A percentile compares a stretch with the other conserved stretches of the same genome.
Evolutionary conservation across 2,888 invertebrate species (phyloP).

Genomic region (Drosophila anomelani): DNA sequence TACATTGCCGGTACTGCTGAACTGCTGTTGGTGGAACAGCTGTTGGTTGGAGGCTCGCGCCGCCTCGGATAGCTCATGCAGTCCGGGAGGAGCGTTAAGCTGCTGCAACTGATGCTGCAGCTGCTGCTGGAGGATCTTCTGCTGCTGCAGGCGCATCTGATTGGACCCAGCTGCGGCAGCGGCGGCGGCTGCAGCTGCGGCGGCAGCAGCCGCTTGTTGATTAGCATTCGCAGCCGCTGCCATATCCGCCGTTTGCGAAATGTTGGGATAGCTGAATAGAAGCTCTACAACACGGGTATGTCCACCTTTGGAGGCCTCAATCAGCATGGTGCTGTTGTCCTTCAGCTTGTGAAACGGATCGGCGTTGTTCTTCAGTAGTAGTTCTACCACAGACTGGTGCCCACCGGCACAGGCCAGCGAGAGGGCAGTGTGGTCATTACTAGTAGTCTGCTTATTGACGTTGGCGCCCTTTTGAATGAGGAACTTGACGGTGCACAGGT

Average conservation of each 20-base stretch:
- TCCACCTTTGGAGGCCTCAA: slow-evolving; percentile 99
- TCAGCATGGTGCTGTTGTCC: slow-evolving; percentile 99
- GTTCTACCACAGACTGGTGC: slow-evolving; percentile 96
- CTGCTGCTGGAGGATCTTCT: slow-evolving; percentile 84
- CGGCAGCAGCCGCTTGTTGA: slow-evolving; percentile 60
- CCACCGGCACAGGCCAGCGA: slow-evolving; percentile 98
- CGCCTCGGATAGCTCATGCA: slow-evolving; percentile 87
- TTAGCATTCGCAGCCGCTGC: slow-evolving; percentile 74
- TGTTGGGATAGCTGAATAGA: slow-evolving; percentile 96
- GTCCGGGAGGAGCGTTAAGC: slow-evolving; percentile 84
- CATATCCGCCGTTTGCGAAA: slow-evolving; percentile 87
- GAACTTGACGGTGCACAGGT: slow-evolving; percentile 97
- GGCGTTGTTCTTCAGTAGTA: slow-evolving; percentile 95
- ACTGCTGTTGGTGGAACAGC: slow-evolving; percentile 84
- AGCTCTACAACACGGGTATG: slow-evolving; percentile 98
- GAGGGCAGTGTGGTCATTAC: slow-evolving; percentile 98
- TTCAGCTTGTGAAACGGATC: slow-evolving; percentile 98
- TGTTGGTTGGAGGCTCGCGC: slow-evolving; percentile 86
- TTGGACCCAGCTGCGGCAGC: slow-evolving; percentile 67
- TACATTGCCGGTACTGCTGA: slow-evolving; percentile 55
- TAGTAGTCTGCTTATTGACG: slow-evolving; percentile 94
- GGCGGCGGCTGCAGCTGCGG: slow-evolving; percentile 68
- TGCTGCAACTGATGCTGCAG: slow-evolving; percentile 85
- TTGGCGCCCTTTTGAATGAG: slow-evolving; percentile 94
- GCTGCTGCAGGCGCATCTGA: slow-evolving; percentile 83